Evolutionary conservation across 1,140 invertebrate species (phyloP), one percentile per base, ranked within the genome.

Genomic region (Semibalanus balanoides): DNA sequence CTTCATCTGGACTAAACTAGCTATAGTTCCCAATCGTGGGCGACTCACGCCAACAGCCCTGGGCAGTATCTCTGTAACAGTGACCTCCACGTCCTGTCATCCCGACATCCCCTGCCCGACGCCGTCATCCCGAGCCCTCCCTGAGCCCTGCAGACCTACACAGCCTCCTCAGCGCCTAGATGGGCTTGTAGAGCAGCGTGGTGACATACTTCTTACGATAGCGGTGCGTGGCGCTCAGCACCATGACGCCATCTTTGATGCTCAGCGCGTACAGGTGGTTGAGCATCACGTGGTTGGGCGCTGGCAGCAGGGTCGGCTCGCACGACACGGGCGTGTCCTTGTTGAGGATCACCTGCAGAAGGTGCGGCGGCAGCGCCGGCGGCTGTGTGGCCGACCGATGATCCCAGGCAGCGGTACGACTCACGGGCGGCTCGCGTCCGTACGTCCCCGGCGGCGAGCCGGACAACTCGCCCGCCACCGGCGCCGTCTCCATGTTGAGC

Each of bases 191-290:
- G 0, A 99, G 87, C n/a, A 99, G 85, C 7, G 97, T 99, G 14
- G 97, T 99, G 19, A 99, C 97, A 86, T 98, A 99, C 88, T 99
- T 99, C 87, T 98, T 98, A 74, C 96, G 89, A 84, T 98, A 99
- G 78, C 97, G 88, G 86, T 98, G 96, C 19, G 96, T 98, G 0
- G 96, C 95, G 82, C 94, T 97, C 3, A 99, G 85, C 31, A 99
- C 97, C 95, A 99, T 99, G 0, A 99, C 97, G 71, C 97, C 97
- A 85, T 99, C 97, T 87, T 99, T 98, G 81, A 99, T 99, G 69
- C 96, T 98, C 76, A 99, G 86, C 28, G 97, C 97, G 86, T 99
- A 99, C n/a, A 99, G 85, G 86, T 99, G 97, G 85, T 99, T 99
- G 79, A 99, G 87, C 97, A 99, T 99, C 0, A 99, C 97, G 84